Base-by-base conservation (phyloP, 2,888 invertebrate species). In the Napeogenes sylphis region DNA sequence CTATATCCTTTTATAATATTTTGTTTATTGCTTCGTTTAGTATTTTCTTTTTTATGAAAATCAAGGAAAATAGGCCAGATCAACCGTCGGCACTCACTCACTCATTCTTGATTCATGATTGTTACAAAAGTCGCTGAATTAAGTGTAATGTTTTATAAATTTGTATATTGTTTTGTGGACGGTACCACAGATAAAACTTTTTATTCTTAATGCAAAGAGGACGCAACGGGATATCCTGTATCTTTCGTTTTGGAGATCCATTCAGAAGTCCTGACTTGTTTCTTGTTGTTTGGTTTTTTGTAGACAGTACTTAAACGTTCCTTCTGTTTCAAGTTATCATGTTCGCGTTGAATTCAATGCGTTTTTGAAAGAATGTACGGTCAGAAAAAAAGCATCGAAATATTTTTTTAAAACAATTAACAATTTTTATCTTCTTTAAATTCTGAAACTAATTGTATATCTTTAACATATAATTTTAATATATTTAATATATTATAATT, bases 311-410 rank as follows among this genome's bases (percentile, higher is more conserved):
- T 70, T 72, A 71, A 73, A 71, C 71, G 66, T 68, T 62, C 70
- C 71, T 74, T 69, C 71, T 81, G 82, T 75, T 84, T 75, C 77
- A 79, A 73, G 77, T 73, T 74, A 76, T 74, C 76, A 78, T 73
- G 78, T 76, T 75, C 79, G 79, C 82, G 81, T 84, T 85, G 82
- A 79, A 83, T 81, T 79, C 75, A 81, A 81, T 82, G 74, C 71
- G 73, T 75, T 79, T 79, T 74, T 75, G 70, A 70, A 75, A 73
- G 68, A 73, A 68, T 70, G 73, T 73, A 74, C 69, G 13, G 74
- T 66, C 59, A 53, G 69, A 65, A 74, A 63, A 70, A 63, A 68
- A 70, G 58, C 56, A 30, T 45, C 46, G 38, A 30, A 0, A 13
- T 38, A 4, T 45, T 10, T 42, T 42, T 42, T 42, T 42, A 42